Conservation (phyloP, 2,888 invertebrate species). For the Copidosoma aretas region DNA sequence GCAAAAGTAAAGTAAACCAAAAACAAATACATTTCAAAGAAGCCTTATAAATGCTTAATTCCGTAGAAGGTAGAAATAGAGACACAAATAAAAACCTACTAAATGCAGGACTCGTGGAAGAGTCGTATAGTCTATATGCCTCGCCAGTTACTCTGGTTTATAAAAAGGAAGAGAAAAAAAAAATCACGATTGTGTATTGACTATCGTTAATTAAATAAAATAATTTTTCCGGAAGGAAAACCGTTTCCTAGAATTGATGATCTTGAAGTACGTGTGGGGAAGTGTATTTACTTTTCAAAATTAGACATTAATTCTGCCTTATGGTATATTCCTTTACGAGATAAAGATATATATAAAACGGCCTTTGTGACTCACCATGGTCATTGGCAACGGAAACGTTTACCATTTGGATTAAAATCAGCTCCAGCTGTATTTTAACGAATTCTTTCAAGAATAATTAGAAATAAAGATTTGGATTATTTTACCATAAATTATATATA, state of each 20-base stretch:
- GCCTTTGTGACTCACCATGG: constrained; percentile 43
- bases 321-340: constrained; percentile 36
- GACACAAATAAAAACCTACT: no score
- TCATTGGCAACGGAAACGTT: constrained; percentile 40
- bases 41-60: no score
- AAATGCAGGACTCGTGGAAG: no score
- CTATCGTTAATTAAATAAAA: neutral
- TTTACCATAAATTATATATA: neutral
- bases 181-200: neutral
- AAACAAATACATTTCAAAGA: no score
- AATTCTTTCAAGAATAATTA: neutral
- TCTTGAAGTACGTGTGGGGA: neutral
- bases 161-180: no score
- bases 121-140: no score
- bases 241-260: neutral
- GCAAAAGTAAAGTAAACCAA: no score
- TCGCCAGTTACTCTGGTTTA: no score
- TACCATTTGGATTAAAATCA: constrained; percentile 38
- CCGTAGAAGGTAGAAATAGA: no score
- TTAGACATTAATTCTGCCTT: constrained; percentile 10
- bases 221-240: neutral
- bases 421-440: constrained; percentile 23
- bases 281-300: neutral
- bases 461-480: constrained; percentile 4
- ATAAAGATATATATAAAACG: constrained; percentile 38